Percentiles rank a stretch among this genome's conserved stretches.
Evolutionary conservation across 2,888 invertebrate species (phyloP).

Genomic region (Cosmopolites sordidus): DNA sequence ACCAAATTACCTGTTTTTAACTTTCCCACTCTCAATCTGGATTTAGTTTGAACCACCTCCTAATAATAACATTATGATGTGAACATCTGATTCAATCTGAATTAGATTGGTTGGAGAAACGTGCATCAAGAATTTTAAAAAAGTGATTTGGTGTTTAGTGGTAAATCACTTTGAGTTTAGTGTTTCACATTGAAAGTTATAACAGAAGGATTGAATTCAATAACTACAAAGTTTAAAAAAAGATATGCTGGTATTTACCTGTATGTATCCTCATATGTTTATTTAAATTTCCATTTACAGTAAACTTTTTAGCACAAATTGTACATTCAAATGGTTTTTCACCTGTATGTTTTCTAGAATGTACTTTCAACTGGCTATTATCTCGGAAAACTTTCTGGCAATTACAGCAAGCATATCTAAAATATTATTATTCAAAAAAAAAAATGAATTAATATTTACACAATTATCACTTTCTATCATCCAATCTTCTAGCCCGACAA

Average conservation of each 20-base stretch:
- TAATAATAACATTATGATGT: no score
- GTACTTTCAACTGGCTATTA: conserved; percentile 42
- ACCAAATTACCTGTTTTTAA: no score
- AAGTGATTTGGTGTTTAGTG: no score
- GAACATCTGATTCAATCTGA: no score
- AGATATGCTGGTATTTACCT: conserved; percentile 15
- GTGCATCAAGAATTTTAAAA: no score
- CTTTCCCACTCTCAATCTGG: no score
- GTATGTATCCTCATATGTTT: conserved; percentile 44
- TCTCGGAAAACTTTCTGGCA: conserved; percentile 42
- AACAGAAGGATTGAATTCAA: no score
- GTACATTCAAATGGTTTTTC: conserved; percentile 42
- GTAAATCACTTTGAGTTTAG: no score
- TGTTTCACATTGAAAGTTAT: no score
- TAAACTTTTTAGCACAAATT: conserved; percentile 41
- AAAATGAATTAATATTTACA: not conserved
- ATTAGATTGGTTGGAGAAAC: no score
- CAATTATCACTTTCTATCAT: conserved; percentile 28
- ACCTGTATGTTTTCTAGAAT: conserved; percentile 42
- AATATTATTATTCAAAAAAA: not conserved
- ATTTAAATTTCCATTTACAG: conserved; percentile 44
- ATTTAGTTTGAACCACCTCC: no score
- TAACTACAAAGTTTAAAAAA: no score
- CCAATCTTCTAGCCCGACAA: conserved; percentile 31
- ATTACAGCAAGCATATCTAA: conserved; percentile 38